phyloP scores from a whole-genome alignment of 1,140 invertebrate species.

The Drosophila nigrodunni region DNA sequence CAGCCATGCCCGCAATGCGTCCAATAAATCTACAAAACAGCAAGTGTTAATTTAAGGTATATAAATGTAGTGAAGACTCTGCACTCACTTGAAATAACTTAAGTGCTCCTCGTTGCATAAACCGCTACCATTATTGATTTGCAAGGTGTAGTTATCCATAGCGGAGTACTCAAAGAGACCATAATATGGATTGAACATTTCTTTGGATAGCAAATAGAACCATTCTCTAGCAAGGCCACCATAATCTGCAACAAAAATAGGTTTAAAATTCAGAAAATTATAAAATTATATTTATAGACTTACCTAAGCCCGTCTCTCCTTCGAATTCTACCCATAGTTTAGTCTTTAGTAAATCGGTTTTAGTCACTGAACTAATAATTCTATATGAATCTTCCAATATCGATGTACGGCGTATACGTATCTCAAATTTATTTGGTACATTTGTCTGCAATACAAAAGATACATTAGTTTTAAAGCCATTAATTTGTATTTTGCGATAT shows the following conservation, averaged over 20 bases:
- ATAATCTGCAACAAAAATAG: conserved; percentile 89
- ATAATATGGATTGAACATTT: conserved; percentile 99
- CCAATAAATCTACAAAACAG: conserved; percentile 91
- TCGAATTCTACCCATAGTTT: conserved; percentile 99
- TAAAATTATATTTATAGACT: conserved; percentile 4
- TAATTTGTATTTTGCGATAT: no score
- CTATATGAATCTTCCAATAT: conserved; percentile 98
- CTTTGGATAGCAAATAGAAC: conserved; percentile 99
- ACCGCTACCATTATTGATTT: conserved; percentile 99
- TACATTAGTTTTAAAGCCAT: neutral
- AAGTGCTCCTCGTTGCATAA: conserved; percentile 99
- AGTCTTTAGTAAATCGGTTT: conserved; percentile 96
- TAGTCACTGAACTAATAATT: conserved; percentile 93
- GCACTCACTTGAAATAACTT: conserved; percentile 94
- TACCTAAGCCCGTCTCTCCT: conserved; percentile 93
- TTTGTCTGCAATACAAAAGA: conserved; percentile 89
- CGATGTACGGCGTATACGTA: conserved; percentile 94
- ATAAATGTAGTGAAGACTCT: neutral
- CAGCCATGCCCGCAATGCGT: conserved; percentile 98
- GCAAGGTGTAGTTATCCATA: conserved; percentile 99
- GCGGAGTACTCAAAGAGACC: conserved; percentile 99
- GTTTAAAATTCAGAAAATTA: neutral
- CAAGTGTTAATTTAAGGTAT: neutral
- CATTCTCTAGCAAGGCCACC: conserved; percentile 98
- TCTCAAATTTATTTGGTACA: conserved; percentile 99